Conservation (phyloP, 2,888 invertebrate genomes). For the Rhamphomyia laevipes region DNA sequence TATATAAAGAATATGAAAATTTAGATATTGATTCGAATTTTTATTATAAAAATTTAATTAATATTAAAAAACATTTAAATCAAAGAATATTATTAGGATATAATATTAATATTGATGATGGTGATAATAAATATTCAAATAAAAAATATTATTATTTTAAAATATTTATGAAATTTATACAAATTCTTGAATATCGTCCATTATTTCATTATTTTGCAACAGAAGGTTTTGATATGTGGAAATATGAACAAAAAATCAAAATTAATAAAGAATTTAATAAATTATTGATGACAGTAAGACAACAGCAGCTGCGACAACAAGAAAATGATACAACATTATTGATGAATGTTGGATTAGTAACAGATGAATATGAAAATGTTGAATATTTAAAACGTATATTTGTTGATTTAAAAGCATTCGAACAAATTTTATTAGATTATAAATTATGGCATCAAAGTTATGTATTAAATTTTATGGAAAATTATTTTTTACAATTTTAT, state of each 20-base stretch:
- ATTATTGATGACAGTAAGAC: neutral
- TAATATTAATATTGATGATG: neutral
- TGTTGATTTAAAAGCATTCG: conserved; percentile 26
- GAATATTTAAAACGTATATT: conserved; percentile 22
- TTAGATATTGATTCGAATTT: neutral
- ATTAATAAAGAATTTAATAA: neutral
- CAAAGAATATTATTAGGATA: neutral
- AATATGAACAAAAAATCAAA: conserved; percentile 6
- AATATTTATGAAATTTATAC: conserved; percentile 24
- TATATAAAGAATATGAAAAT: conserved; percentile 24
- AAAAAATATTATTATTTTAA: neutral
- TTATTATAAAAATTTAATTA: neutral
- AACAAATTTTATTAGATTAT: conserved; percentile 24
- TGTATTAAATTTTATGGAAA: conserved; percentile 29
- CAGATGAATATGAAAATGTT: neutral
- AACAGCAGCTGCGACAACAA: neutral
- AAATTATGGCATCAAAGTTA: conserved; percentile 32
- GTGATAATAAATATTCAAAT: neutral
- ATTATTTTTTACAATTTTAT: conserved; percentile 25
- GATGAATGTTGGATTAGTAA: too few relatives aligned
- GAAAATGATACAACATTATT: neutral
- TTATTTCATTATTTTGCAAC: conserved; percentile 31
- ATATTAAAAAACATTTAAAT: neutral
- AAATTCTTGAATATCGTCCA: conserved; percentile 24
- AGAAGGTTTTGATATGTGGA: conserved; percentile 27